Base-by-base conservation (phyloP, 2,113 vertebrate species). In the Oceanodroma tethys region DNA sequence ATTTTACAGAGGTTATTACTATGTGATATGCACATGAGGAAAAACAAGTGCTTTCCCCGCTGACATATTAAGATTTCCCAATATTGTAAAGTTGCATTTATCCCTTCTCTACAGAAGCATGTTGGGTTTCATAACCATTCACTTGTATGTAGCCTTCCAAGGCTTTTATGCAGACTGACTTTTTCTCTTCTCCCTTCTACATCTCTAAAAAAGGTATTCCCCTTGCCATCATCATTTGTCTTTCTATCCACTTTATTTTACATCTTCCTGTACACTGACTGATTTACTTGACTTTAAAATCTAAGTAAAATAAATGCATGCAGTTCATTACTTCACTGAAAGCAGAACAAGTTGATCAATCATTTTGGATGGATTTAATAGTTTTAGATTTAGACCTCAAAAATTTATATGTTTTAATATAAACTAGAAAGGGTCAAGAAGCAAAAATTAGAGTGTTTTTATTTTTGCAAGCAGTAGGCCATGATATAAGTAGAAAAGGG, bases 341-440 rank as follows among this genome's bases (percentile, higher is more conserved):
- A 75, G 26, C 30, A 60, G 56, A 95, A 71, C 6, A 85, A 90
- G 42, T 12, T 43, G 23, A 76, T 36, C 3, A 68, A 60, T 15
- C 2, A 6, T 29, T 83, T 50, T 48, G 23, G 12, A 40, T 36
- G 10, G 34, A 53, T n/a, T n/a, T n/a, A 91, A 53, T 0, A 0
- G 4, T 80, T 90, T 74, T 75, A 86, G 13, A 40, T 43, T 70
- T 47, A 70, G 45, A 30, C 6, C 9, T 47, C 25, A 13, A 52
- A 91, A 73, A n/a, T 59, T 3, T 60, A 9, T 67, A 27, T 26
- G 9, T 9, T 72, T 86, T 67, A 50, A 36, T 65, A 48, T 5
- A 56, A 67, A 72, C 30, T 68, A 38, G 48, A 83, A 76, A 68
- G 26, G 10, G 62, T 55, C 27, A 68, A 80, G 66, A 86, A 68